Conservation (phyloP, 2,113 vertebrate species). For the mouse (Mus musculus) region DNA sequence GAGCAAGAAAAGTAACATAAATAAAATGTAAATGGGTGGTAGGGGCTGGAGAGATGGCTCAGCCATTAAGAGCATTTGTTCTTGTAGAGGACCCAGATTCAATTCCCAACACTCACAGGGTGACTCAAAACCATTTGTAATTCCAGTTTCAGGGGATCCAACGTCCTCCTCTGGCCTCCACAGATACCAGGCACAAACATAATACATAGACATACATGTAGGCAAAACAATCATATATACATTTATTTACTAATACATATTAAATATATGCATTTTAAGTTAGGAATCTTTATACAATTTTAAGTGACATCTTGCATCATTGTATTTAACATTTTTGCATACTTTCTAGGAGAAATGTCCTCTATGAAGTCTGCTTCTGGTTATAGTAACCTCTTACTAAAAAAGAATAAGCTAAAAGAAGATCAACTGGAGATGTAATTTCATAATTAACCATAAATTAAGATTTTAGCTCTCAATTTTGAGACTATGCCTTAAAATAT, state of each 20-base stretch:
- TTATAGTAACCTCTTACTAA: slow-evolving; percentile 1
- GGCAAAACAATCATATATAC: background rate
- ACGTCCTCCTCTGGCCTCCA: background rate
- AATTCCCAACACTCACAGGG: background rate
- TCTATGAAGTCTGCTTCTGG: background rate
- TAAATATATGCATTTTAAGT: slow-evolving; percentile 26
- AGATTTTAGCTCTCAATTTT: background rate
- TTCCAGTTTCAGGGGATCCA: background rate
- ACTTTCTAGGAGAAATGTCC: background rate
- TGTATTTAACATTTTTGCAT: slow-evolving; percentile 13
- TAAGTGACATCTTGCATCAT: slow-evolving; percentile 38
- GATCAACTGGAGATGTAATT: background rate
- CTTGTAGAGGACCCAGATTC: background rate
- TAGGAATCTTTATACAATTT: background rate
- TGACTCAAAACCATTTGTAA: background rate
- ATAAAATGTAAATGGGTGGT: slow-evolving; percentile 9
- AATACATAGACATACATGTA: background rate
- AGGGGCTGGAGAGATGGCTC: background rate
- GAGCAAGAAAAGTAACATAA: background rate
- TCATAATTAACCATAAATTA: background rate
- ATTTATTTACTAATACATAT: background rate
- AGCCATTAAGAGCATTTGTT: background rate
- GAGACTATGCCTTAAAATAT: background rate
- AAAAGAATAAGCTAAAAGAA: background rate
- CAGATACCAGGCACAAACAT: background rate